Evolutionary conservation across 2,888 invertebrate genomes (phyloP), one percentile per base, ranked within the genome.

Genomic region (Malacosoma neustria): DNA sequence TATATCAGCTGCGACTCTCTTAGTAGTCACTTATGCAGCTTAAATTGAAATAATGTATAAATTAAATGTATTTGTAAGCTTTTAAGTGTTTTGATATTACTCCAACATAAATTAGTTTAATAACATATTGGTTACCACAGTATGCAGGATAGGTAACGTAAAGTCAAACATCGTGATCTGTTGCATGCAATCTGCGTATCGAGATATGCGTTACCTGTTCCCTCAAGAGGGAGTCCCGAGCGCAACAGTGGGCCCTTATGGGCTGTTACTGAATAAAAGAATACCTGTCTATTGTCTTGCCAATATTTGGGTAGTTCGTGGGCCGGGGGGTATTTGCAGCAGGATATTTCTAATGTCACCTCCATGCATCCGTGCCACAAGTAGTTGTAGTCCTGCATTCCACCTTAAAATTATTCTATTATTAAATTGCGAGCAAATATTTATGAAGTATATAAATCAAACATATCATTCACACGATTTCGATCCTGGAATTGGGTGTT

Each of bases 361-460:
- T 97, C 97, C 94, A 98, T 94, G 69, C 96, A 96, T 9, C 97
- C 97, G 59, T 93, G 93, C 92, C 93, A 93, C 9, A 96, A 89
- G 73, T 98, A 98, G 74, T 97, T 97, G 73, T 94, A 98, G 69
- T 98, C 98, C 76, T 95, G 95, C 95, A 95, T 95, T 13, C 95
- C 94, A 38, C 95, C 95, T 88, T 61, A 7, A 51, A 52, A 14
- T 3, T 33, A 9, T 2, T 30, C 4, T 12, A 1, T 15, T 30
- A 33, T 30, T 30, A 13, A 13, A 35, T 13, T 36, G 30, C 33
- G 11, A 12, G 30, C 31, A 33, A 36, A 11, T 29, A 14, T 11
- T 11, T 29, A 32, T n/a, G n/a, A n/a, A n/a, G n/a, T n/a, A n/a
- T n/a, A n/a, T n/a, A n/a, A n/a, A n/a, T n/a, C n/a, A n/a, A n/a